A percentile compares a stretch with the other conserved stretches of the same genome.
Evolutionary conservation across 2,888 invertebrate genomes (phyloP).

Genomic region (Zygogramma bicolorata): DNA sequence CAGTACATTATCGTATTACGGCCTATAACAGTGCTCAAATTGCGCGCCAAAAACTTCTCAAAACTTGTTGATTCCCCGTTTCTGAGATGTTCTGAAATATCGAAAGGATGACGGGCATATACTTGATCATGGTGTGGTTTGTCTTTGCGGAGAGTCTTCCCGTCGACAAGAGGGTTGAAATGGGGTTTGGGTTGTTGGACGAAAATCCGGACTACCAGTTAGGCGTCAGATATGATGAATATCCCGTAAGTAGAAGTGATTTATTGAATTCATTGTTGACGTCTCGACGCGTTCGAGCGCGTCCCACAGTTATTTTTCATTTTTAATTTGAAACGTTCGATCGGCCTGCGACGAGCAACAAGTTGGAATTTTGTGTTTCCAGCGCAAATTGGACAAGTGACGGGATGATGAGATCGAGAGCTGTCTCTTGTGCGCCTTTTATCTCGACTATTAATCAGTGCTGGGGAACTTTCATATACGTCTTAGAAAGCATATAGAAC

Average conservation of each 20-base stretch:
- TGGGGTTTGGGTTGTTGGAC: slow-evolving; percentile 41
- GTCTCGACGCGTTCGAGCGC: not conserved
- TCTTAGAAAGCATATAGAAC: too few relatives aligned
- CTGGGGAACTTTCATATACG: slow-evolving; percentile 2
- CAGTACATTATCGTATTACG: slow-evolving; percentile 57
- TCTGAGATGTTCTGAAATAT: slow-evolving; percentile 29
- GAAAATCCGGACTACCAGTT: slow-evolving; percentile 64
- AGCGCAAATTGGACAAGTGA: slow-evolving; percentile 16
- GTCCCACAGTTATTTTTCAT: slow-evolving; percentile 17
- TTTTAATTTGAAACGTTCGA: slow-evolving; percentile 22
- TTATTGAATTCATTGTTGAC: slow-evolving; percentile 14
- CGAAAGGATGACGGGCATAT: slow-evolving; percentile 19
- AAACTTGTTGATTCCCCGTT: slow-evolving; percentile 25
- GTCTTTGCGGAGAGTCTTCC: slow-evolving; percentile 24
- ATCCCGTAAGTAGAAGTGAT: slow-evolving; percentile 64
- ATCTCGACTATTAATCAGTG: slow-evolving; percentile 15
- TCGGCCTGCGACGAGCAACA: slow-evolving; percentile 16
- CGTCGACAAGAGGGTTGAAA: slow-evolving; percentile 14
- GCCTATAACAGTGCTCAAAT: slow-evolving; percentile 32
- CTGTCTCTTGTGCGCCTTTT: not conserved
- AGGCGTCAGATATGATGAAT: slow-evolving; percentile 68
- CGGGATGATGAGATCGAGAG: not conserved
- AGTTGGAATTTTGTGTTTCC: slow-evolving; percentile 1
- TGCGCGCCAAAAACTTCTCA: slow-evolving; percentile 31
- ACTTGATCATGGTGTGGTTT: slow-evolving; percentile 26